phyloP scores from a whole-genome alignment of 2,888 invertebrate species.

The Lithophane socia region DNA sequence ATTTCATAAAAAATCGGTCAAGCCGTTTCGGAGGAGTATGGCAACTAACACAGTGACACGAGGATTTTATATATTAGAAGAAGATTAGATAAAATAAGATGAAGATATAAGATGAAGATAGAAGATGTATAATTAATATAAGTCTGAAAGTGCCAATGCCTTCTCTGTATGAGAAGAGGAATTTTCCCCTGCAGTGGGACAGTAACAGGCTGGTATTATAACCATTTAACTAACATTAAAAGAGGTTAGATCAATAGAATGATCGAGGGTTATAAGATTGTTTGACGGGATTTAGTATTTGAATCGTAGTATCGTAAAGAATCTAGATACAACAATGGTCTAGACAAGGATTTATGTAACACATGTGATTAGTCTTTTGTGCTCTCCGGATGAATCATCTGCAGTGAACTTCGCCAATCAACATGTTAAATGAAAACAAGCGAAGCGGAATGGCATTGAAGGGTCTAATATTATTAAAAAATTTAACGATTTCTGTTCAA shows the following conservation, averaged over 20 bases:
- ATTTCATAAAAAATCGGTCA: no score
- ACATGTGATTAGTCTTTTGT: slow-evolving; percentile 31
- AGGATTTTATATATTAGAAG: no score
- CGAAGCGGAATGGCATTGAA: slow-evolving; percentile 25
- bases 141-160: background rate
- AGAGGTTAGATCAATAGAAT: slow-evolving; percentile 24
- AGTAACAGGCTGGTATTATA: background rate
- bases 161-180: background rate
- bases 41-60: no score
- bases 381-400: slow-evolving; percentile 50
- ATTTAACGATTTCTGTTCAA: background rate
- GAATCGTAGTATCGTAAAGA: slow-evolving; percentile 9
- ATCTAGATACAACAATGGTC: slow-evolving; percentile 39
- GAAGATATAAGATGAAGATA: no score
- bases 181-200: background rate
- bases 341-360: slow-evolving; percentile 55
- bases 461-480: slow-evolving; percentile 17
- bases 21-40: no score
- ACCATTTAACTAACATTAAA: slow-evolving; percentile 9
- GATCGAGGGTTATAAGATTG: slow-evolving; percentile 3
- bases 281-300: slow-evolving; percentile 25
- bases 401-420: slow-evolving; percentile 29
- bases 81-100: no score
- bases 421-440: slow-evolving; percentile 32
- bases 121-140: no score